phyloP scores from a whole-genome alignment of 2,797 vertebrate species.

The Adrianichthys oophorus region DNA sequence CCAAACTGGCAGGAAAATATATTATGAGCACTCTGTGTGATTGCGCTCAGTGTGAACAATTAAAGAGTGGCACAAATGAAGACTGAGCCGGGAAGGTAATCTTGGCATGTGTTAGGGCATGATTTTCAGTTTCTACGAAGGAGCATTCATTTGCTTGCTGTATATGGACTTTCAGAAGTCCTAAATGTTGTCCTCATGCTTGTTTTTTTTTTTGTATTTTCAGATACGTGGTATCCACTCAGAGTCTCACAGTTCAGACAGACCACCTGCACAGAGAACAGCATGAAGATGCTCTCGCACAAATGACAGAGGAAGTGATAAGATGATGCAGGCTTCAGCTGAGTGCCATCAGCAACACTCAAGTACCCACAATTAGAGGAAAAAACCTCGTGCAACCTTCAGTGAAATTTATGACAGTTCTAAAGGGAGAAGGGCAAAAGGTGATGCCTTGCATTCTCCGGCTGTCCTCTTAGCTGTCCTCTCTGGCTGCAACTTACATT shows the following conservation, averaged over 20 bases:
- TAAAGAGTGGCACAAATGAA: slow-evolving; percentile 38
- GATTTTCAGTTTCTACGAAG: slow-evolving; percentile 28
- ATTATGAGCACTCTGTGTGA: slow-evolving; percentile 47
- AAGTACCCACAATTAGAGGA: slow-evolving; percentile 45
- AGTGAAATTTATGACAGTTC: slow-evolving; percentile 38
- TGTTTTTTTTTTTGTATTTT: slow-evolving; percentile 14
- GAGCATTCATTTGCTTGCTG: slow-evolving; percentile 30
- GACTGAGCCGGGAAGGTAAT: slow-evolving; percentile 34
- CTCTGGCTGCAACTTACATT: slow-evolving; percentile 28
- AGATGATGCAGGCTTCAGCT: slow-evolving; percentile 41
- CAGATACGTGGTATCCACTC: slow-evolving; percentile 26
- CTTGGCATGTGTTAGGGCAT: slow-evolving; percentile 23
- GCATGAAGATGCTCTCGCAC: slow-evolving; percentile 31
- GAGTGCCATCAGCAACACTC: slow-evolving; percentile 47
- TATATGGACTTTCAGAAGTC: slow-evolving; percentile 22
- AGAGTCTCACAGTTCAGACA: slow-evolving; percentile 15
- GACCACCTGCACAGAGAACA: slow-evolving; percentile 45
- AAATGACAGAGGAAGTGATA: slow-evolving; percentile 30
- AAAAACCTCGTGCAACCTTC: slow-evolving; percentile 43
- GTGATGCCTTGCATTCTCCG: slow-evolving; percentile 7
- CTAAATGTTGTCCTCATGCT: slow-evolving; percentile 18
- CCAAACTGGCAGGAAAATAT: slow-evolving; percentile 37
- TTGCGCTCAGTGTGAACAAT: slow-evolving; percentile 39
- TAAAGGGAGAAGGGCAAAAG: slow-evolving; percentile 21
- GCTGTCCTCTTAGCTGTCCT: slow-evolving; percentile 15